Evolutionary conservation across 2,797 vertebrate species (phyloP).

Genomic region (Pygocentrus nattereri): DNA sequence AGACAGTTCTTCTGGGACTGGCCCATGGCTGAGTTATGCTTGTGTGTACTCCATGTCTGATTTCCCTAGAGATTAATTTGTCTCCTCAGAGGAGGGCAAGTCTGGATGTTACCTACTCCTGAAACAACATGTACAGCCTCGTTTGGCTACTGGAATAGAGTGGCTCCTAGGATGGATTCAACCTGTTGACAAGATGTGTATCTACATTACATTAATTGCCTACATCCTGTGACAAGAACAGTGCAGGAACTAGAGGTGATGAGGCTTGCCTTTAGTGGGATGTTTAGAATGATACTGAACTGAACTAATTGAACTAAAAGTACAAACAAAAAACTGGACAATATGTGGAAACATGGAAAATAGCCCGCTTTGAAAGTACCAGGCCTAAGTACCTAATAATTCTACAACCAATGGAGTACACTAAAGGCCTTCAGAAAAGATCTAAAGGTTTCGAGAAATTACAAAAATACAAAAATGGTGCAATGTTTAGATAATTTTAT

Average conservation of each 20-base stretch:
- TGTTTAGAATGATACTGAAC: background rate
- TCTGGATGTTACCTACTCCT: conserved; percentile 41
- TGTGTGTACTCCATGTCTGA: conserved; percentile 48
- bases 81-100: conserved; percentile 43
- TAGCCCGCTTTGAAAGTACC: background rate
- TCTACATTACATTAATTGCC: background rate
- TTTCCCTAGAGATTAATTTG: conserved; percentile 53
- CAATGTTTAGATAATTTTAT: no score
- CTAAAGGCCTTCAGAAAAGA: no score
- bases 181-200: background rate
- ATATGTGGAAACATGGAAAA: background rate
- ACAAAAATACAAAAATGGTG: no score
- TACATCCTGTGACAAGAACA: background rate
- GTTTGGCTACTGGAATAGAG: conserved; percentile 33
- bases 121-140: conserved; percentile 26
- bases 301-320: no score
- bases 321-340: background rate
- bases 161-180: background rate
- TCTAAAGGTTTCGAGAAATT: no score
- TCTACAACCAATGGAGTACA: background rate
- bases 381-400: background rate
- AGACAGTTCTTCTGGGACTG: conserved; percentile 60
- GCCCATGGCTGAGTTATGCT: conserved; percentile 51
- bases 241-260: background rate
- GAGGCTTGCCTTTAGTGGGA: background rate